Conservation (phyloP, 2,113 vertebrate genomes). For the Chloropsis cyanopogon region DNA sequence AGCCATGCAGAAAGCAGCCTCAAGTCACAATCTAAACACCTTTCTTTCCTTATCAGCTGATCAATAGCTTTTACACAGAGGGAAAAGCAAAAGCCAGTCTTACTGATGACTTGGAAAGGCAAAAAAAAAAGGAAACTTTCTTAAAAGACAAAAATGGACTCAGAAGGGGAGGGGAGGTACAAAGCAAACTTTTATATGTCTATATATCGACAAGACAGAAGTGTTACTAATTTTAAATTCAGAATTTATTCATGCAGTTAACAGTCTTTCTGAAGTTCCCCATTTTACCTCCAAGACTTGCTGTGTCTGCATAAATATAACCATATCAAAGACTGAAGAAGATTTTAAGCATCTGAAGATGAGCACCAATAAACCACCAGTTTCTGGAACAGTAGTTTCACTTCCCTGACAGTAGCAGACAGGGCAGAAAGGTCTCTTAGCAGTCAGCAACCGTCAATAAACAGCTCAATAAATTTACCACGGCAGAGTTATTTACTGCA, state of each 20-base stretch:
- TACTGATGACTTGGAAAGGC: neutral
- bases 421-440: neutral
- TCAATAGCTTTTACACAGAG: neutral
- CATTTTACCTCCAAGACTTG: neutral
- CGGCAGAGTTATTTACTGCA: neutral
- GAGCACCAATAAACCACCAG: neutral
- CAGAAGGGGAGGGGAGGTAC: neutral
- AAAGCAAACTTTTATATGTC: neutral
- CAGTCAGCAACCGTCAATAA: neutral
- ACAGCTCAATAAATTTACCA: neutral
- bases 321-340: neutral
- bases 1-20: neutral
- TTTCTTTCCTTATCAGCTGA: neutral
- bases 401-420: neutral
- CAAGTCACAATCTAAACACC: neutral
- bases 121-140: neutral
- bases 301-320: neutral
- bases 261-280: neutral
- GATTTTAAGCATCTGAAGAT: neutral
- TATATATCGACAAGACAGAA: neutral
- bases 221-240: neutral
- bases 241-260: conserved; percentile 14
- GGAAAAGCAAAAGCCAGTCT: neutral
- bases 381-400: neutral
- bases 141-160: neutral